Evolutionary conservation across 2,113 vertebrate genomes (phyloP).

Genomic region (Riparia riparia): DNA sequence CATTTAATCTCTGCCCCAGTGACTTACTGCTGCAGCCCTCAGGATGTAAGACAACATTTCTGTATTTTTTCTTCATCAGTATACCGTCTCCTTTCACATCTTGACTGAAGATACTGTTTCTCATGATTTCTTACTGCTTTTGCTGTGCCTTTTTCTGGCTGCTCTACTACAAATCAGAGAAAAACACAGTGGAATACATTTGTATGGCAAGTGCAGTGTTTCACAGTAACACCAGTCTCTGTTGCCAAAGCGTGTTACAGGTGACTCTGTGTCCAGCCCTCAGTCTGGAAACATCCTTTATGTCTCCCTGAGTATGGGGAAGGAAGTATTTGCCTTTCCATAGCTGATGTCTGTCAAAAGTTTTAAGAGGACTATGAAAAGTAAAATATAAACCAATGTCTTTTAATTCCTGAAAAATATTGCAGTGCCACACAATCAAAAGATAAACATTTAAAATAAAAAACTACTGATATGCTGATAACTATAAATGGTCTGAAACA

Average conservation of each 20-base stretch:
- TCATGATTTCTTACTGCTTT: conserved; percentile 11
- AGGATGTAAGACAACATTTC: not conserved
- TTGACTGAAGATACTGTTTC: not conserved
- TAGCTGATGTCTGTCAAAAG: not conserved
- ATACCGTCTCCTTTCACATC: not conserved
- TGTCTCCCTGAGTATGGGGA: not conserved
- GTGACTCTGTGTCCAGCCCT: not conserved
- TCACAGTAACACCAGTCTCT: not conserved
- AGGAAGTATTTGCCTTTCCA: not conserved
- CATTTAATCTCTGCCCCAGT: not conserved
- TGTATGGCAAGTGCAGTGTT: not conserved
- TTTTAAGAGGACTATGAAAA: not conserved
- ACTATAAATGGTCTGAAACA: not conserved
- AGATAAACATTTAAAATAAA: not conserved
- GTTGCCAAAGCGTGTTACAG: not conserved
- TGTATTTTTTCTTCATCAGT: conserved; percentile 13
- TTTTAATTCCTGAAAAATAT: not conserved
- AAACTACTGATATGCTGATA: not conserved
- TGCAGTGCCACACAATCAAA: not conserved
- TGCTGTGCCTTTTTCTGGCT: not conserved
- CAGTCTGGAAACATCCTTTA: not conserved
- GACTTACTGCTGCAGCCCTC: conserved; percentile 19
- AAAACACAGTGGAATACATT: not conserved
- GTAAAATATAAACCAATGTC: not conserved
- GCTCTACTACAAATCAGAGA: not conserved